Conservation (phyloP, 2,113 vertebrate species). For the Garra rufa region DNA sequence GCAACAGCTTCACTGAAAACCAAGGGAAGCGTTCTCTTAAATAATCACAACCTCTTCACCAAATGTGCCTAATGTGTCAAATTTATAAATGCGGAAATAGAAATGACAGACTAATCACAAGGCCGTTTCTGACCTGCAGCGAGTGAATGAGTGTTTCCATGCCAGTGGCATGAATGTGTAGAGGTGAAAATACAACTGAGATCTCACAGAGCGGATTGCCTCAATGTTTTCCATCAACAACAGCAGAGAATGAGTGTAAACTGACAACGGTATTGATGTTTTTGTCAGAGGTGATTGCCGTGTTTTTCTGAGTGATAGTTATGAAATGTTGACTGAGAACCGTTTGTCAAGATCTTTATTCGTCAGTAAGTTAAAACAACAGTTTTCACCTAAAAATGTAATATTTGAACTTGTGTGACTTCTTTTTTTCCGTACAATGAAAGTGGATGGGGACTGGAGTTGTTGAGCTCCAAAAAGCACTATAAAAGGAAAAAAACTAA, state of each 20-base stretch:
- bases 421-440: no score
- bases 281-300: not conserved
- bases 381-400: no score
- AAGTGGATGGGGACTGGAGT: no score
- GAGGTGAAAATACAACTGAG: conserved; percentile 8
- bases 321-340: not conserved
- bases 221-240: not conserved
- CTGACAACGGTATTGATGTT: conserved; percentile 15
- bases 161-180: not conserved
- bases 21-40: not conserved
- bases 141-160: not conserved
- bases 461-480: no score
- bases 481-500: no score
- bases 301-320: conserved; percentile 1
- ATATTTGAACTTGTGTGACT: no score
- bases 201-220: not conserved
- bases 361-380: no score
- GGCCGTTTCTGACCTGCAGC: not conserved
- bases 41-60: not conserved
- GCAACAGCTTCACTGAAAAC: not conserved
- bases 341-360: not conserved
- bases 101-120: not conserved
- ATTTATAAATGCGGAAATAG: not conserved
- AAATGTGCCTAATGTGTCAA: not conserved
- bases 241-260: not conserved